A percentile compares a stretch with the other conserved stretches of the same genome.
Conservation (phyloP, 2,888 invertebrate genomes). For the Pteria penguin region DNA sequence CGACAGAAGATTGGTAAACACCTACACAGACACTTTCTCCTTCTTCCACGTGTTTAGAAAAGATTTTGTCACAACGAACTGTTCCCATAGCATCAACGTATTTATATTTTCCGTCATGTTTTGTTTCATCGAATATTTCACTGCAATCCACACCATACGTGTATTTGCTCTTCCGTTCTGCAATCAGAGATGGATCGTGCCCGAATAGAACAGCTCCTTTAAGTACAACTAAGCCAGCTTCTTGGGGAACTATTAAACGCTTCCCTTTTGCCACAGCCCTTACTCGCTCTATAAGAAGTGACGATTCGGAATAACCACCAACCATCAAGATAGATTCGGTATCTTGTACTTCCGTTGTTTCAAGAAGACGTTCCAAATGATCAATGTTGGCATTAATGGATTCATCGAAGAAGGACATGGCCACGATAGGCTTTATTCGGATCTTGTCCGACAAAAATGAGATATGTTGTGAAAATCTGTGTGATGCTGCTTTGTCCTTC, state of each 20-base stretch:
- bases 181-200: conserved; percentile 37
- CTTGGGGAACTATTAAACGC: conserved; percentile 48
- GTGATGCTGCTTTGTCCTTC: neutral
- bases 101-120: conserved; percentile 38
- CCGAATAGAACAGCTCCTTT: conserved; percentile 58
- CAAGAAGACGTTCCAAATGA: conserved; percentile 38
- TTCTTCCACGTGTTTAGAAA: conserved; percentile 24
- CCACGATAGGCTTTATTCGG: conserved; percentile 32
- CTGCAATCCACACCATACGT: conserved; percentile 48
- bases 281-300: conserved; percentile 43
- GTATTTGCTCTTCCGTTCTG: conserved; percentile 39
- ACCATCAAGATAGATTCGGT: conserved; percentile 50
- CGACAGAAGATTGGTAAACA: neutral
- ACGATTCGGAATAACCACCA: conserved; percentile 55
- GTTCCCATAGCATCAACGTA: conserved; percentile 4
- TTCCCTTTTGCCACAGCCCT: conserved; percentile 27
- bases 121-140: conserved; percentile 22
- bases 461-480: neutral
- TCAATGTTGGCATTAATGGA: conserved; percentile 28
- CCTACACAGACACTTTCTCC: conserved; percentile 8
- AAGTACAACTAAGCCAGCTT: conserved; percentile 51
- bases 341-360: conserved; percentile 22
- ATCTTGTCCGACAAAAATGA: conserved; percentile 41
- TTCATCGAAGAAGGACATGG: conserved; percentile 38
- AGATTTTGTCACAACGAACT: conserved; percentile 3